Evolutionary conservation across 2,113 vertebrate genomes (phyloP).

Genomic region (Lonchura striata): DNA sequence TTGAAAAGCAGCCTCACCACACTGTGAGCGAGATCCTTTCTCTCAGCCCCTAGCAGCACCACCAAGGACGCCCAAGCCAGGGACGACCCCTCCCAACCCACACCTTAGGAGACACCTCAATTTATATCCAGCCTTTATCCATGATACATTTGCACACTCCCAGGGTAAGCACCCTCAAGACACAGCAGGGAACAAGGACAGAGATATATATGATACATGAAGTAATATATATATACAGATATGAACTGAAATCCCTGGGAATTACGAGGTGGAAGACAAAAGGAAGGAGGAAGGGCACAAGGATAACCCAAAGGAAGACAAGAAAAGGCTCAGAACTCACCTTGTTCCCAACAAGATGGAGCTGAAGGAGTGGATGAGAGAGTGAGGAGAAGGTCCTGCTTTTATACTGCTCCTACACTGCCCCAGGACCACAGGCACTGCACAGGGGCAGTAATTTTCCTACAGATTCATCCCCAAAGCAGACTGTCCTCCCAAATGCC

Average conservation of each 20-base stretch:
- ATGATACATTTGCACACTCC: not conserved
- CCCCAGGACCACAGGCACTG: not conserved
- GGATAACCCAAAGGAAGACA: not conserved
- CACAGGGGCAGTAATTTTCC: not conserved
- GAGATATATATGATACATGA: no score
- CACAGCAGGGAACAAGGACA: not conserved
- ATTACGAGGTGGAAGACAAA: not conserved
- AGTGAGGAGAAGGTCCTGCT: not conserved
- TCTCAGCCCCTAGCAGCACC: fast-evolving
- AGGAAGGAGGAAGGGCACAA: fast-evolving
- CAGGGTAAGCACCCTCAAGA: not conserved
- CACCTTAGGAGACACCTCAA: no score
- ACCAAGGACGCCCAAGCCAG: not conserved
- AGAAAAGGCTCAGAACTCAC: not conserved
- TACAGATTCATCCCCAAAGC: not conserved
- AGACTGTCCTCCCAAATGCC: not conserved
- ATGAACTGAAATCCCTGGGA: not conserved
- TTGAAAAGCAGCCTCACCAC: not conserved
- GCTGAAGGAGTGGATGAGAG: not conserved
- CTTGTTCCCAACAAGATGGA: not conserved
- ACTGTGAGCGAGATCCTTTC: not conserved
- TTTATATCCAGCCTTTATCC: not conserved
- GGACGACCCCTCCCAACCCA: not conserved
- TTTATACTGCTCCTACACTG: not conserved
- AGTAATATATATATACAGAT: no score